Percentiles rank a stretch among this genome's conserved stretches.
phyloP scores from a whole-genome alignment of 2,888 invertebrate genomes.

The Zygothrica quintamaculata region DNA sequence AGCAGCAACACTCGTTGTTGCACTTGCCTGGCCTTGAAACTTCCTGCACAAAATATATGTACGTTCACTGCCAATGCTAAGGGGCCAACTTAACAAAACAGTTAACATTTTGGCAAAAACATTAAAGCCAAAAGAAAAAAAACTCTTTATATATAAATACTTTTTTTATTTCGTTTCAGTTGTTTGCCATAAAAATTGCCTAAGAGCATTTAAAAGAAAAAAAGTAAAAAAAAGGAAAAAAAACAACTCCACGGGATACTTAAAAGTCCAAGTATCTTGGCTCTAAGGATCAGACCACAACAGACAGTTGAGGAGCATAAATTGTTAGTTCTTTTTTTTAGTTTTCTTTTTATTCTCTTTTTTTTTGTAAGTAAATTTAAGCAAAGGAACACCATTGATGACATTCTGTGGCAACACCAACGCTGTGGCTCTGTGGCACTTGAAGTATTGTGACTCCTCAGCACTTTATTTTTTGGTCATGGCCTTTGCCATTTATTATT shows the following conservation, averaged over 20 bases:
- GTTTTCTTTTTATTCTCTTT: no score
- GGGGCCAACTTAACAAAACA: slow-evolving; percentile 19
- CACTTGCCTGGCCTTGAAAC: slow-evolving; percentile 71
- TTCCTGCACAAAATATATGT: slow-evolving; percentile 25
- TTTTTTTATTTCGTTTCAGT: slow-evolving; percentile 36
- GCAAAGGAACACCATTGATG: no score
- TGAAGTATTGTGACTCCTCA: slow-evolving; percentile 10
- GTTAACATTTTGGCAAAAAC: slow-evolving; percentile 5
- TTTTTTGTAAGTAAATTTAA: no score
- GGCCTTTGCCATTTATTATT: slow-evolving; percentile 77
- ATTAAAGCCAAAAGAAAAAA: no score
- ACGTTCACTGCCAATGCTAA: slow-evolving; percentile 15
- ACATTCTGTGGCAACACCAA: no score
- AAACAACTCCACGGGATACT: slow-evolving; percentile 16
- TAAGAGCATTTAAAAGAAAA: slow-evolving; percentile 8
- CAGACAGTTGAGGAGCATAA: slow-evolving; percentile 35
- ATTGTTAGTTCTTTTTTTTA: no score
- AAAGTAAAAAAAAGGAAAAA: no score
- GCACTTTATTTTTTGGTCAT: slow-evolving; percentile 65
- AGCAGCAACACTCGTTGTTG: slow-evolving; percentile 61
- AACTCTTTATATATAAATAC: slow-evolving; percentile 23
- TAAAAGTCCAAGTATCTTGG: slow-evolving; percentile 2
- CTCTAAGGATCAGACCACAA: slow-evolving; percentile 8
- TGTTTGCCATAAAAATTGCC: slow-evolving; percentile 19
- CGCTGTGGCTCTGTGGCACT: no score